Evolutionary conservation across 2,888 invertebrate genomes (phyloP), one percentile per base, ranked within the genome.

Genomic region (Drosophila imparisetae): DNA sequence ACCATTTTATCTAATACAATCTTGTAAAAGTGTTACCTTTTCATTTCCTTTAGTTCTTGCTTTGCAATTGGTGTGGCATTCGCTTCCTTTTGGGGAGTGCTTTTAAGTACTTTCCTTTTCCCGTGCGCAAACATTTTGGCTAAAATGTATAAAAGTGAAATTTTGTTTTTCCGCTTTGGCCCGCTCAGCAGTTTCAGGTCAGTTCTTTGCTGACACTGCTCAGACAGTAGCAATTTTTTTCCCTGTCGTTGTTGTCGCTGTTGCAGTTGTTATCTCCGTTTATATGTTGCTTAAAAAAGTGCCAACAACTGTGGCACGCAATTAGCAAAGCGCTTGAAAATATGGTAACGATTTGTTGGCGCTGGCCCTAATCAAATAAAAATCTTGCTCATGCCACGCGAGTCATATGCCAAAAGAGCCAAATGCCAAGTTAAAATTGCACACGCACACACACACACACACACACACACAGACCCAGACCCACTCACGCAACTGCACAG

Each of bases 221-320:
- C 36, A 18, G 53, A 53, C 42, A 60, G 50, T 53, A 61, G 53
- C 59, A 60, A 60, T 67, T 53, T 48, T 18, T 53, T 73, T 42
- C 21, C 27, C 21, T 49, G 27, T 49, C 40, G 15, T 2, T 24
- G 24, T 18, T 30, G 40, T 18, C 29, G 18, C 24, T 57, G 48
- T 24, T 64, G 24, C 27, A 48, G 40, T 48, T 60, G 55, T 42
- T 40, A 48, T 54, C 40, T 60, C 42, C 52, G 59, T 66, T 70
- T 61, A 54, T 53, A 49, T 68, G 62, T 48, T 53, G 63, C 73
- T 73, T 57, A 53, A 79, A 78, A 69, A 71, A 72, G 79, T 74
- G 83, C 79, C 83, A 80, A 75, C 80, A 88, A 78, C 79, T 65
- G 67, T 54, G 73, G 68, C 67, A 64, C 58, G 71, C 83, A 83